Percentiles rank a stretch among this genome's conserved stretches.
These are phyloP conservation scores for Ornithorhynchus anatinus DNA, from an alignment of 2,113 vertebrate genomes.

Conservation along the genomic window DNA sequence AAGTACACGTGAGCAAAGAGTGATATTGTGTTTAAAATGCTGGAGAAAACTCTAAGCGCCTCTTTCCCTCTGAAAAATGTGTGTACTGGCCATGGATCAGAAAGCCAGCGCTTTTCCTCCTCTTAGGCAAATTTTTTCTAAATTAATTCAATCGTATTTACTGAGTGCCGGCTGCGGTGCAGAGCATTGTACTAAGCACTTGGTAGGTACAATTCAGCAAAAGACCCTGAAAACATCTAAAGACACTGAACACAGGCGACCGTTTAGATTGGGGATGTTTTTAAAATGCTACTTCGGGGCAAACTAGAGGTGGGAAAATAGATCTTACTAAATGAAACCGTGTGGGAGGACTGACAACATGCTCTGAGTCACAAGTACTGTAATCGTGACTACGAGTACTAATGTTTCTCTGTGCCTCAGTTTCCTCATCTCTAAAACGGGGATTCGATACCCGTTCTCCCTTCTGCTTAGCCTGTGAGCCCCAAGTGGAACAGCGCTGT, in stretches of 20 bases:
- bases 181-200: too few relatives aligned
- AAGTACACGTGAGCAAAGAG: neutral
- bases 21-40: neutral
- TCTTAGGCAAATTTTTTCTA: constrained; percentile 16
- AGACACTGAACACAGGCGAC: constrained; percentile 35
- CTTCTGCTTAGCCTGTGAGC: too few relatives aligned
- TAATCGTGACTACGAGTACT: constrained; percentile 2
- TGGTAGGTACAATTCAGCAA: too few relatives aligned
- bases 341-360: neutral
- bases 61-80: constrained; percentile 42
- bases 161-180: too few relatives aligned
- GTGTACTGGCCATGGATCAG: constrained; percentile 8
- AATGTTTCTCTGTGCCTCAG: too few relatives aligned
- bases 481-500: too few relatives aligned
- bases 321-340: constrained; percentile 7
- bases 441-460: too few relatives aligned
- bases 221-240: too few relatives aligned
- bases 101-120: constrained; percentile 27
- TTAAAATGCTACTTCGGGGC: constrained; percentile 23
- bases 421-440: too few relatives aligned
- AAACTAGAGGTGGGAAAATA: constrained; percentile 35
- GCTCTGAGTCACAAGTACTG: neutral
- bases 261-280: constrained; percentile 13
- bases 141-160: too few relatives aligned
- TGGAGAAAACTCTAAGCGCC: too few relatives aligned